phyloP scores from a whole-genome alignment of 2,888 invertebrate genomes.

The Luperina nickerlii region DNA sequence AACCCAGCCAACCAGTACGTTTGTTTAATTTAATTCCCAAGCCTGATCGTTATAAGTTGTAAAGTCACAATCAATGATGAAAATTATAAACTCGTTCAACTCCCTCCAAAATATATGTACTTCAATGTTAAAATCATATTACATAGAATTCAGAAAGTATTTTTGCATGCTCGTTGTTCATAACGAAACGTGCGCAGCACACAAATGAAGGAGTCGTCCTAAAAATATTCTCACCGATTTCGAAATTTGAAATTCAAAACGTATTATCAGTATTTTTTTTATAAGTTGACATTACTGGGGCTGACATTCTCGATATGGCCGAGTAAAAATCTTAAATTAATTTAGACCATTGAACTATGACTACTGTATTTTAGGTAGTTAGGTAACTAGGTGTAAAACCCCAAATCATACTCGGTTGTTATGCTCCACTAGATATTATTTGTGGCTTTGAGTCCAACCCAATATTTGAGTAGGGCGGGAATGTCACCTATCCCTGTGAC shows the following conservation, averaged over 20 bases:
- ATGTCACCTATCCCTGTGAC: slow-evolving; percentile 36
- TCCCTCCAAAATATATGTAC: slow-evolving; percentile 31
- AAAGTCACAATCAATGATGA: slow-evolving; percentile 27
- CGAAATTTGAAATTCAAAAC: slow-evolving; percentile 45
- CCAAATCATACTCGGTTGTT: slow-evolving; percentile 30
- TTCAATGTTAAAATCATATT: slow-evolving; percentile 51
- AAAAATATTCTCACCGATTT: slow-evolving; percentile 52
- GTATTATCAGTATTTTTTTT: slow-evolving; percentile 30
- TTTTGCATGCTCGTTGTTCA: slow-evolving; percentile 55
- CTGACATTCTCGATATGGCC: slow-evolving; percentile 25
- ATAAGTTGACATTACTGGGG: slow-evolving; percentile 18
- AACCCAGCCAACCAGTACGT: not conserved
- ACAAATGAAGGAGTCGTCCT: slow-evolving; percentile 29
- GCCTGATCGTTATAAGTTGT: not conserved
- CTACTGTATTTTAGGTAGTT: not conserved
- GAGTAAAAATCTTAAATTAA: not conserved
- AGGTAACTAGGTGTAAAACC: slow-evolving; percentile 16
- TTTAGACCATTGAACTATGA: slow-evolving; percentile 5
- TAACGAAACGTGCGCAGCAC: slow-evolving; percentile 44
- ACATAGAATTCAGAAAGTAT: slow-evolving; percentile 47
- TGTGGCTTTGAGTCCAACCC: slow-evolving; percentile 37
- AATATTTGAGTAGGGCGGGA: slow-evolving; percentile 35
- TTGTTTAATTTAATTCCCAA: slow-evolving; percentile 3
- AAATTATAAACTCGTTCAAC: slow-evolving; percentile 39
- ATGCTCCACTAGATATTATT: slow-evolving; percentile 44